Evolutionary conservation across 2,888 invertebrate genomes (phyloP), one percentile per base, ranked within the genome.

Genomic region (Dysmachus trigonus): DNA sequence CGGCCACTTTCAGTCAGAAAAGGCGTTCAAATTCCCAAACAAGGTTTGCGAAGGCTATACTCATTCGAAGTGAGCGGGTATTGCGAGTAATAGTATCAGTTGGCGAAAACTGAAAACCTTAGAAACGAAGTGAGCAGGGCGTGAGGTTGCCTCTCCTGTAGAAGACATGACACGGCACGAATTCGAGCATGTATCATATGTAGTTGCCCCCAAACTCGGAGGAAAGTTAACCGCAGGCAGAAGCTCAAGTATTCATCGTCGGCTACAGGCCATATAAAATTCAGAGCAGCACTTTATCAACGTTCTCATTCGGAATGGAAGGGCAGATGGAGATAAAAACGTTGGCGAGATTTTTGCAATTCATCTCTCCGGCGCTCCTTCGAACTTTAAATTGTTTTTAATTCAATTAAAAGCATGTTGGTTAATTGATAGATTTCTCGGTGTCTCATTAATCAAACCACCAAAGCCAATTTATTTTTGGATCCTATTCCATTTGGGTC

Each of bases 381-480:
- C 33, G 53, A 62, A 62, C 27, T 51, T 47, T 41, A 85, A 85
- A 73, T 76, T 85, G 51, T 85, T 85, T 38, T 73, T 85, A 87
- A 87, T 86, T 22, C 87, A 86, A 86, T 87, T 87, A 87, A 87
- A 87, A 62, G 86, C 81, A 86, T 86, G 84, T 86, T 35, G 81
- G 86, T 86, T 86, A 86, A 87, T 87, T 87, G 87, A 87, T 87
- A 87, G 87, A 87, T 83, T 85, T 86, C 79, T 79, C 86, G 53
- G 79, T 82, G 38, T 74, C 85, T 87, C 87, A 86, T 87, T 87
- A 86, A 87, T 87, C 87, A 87, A 86, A 73, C 82, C 85, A 31
- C 82, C 82, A 76, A 62, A 86, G 51, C 85, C 85, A 85, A 85
- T 85, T 76, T 85, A 85, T 27, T 62, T 62, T 27, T 27, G 62